Evolutionary conservation across 2,888 invertebrate genomes (phyloP), one percentile per base, ranked within the genome.

Genomic region (Elysia crispata): DNA sequence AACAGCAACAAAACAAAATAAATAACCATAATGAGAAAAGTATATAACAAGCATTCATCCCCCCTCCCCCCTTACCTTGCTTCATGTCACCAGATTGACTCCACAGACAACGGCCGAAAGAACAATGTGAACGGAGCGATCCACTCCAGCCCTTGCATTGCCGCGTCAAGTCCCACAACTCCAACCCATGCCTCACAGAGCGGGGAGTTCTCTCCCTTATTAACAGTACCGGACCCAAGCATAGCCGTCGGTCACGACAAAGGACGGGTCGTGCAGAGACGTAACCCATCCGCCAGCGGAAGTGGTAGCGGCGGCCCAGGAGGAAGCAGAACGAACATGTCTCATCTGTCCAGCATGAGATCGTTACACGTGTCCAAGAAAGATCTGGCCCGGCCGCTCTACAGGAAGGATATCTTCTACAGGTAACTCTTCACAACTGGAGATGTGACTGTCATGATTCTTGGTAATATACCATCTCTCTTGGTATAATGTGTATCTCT

Each of bases 371-470:
- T 87, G 25, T 80, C 86, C 31, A 88, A 87, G 81, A 86, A 75
- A 33, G 90, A 90, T 81, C 88, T 89, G 77, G 86, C 90, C 23
- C 94, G 97, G 25, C 98, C 98, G 1, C 93, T 98, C 93, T 97
- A 97, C 11, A 94, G 98, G 77, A 97, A 98, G 91, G 99, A 99
- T 93, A 98, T 98, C 89, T 98, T 99, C 94, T 98, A 98, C 93
- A 80, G 41, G 41, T 41, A 11, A 41, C 3, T 41, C n/a, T n/a
- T n/a, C n/a, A n/a, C n/a, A n/a, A n/a, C n/a, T n/a, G n/a, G n/a
- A n/a, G n/a, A n/a, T n/a, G n/a, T n/a, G n/a, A n/a, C n/a, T n/a
- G n/a, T n/a, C n/a, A n/a, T n/a, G n/a, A n/a, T n/a, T n/a, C n/a
- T n/a, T n/a, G n/a, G n/a, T n/a, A n/a, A n/a, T n/a, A n/a, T n/a